A percentile compares a stretch with the other conserved stretches of the same genome.
phyloP scores from a whole-genome alignment of 37 sponge, comb jelly and placozoan species.

The Ianthella basta region DNA sequence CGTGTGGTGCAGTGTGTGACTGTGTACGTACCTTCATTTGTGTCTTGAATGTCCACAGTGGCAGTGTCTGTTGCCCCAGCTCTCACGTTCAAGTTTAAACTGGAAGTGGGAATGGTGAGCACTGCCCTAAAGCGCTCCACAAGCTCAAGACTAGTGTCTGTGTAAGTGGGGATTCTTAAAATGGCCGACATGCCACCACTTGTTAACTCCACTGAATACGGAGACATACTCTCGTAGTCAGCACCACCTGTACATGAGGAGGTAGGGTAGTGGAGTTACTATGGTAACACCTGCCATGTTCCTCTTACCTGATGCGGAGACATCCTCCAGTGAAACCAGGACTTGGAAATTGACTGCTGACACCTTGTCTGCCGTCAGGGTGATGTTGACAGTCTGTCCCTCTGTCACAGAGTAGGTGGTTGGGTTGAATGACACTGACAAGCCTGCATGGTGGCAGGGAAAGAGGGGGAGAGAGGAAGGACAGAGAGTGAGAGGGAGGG shows the following conservation, averaged over 20 bases:
- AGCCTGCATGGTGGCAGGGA: not conserved
- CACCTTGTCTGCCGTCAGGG: not conserved
- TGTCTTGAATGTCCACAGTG: not conserved
- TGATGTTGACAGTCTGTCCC: not conserved
- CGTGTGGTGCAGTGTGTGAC: too few species aligned
- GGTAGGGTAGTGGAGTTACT: not conserved
- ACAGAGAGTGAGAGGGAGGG: too few species aligned
- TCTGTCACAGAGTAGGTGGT: not conserved
- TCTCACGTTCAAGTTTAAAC: not conserved
- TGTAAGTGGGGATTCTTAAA: not conserved
- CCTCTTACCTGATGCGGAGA: not conserved
- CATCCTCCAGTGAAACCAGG: not conserved
- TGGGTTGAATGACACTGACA: not conserved
- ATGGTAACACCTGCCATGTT: not conserved
- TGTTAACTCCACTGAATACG: constrained; percentile 4
- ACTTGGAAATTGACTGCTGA: not conserved
- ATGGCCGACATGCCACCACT: not conserved
- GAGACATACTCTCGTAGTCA: constrained; percentile 1
- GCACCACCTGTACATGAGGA: not conserved
- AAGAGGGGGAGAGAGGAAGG: too few species aligned
- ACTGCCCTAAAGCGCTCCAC: not conserved
- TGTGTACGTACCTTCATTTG: not conserved
- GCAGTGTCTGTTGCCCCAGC: not conserved
- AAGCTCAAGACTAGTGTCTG: not conserved
- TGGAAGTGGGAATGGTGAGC: not conserved